Conservation (phyloP, 2,113 vertebrate genomes). For the Seriola dumerili region DNA sequence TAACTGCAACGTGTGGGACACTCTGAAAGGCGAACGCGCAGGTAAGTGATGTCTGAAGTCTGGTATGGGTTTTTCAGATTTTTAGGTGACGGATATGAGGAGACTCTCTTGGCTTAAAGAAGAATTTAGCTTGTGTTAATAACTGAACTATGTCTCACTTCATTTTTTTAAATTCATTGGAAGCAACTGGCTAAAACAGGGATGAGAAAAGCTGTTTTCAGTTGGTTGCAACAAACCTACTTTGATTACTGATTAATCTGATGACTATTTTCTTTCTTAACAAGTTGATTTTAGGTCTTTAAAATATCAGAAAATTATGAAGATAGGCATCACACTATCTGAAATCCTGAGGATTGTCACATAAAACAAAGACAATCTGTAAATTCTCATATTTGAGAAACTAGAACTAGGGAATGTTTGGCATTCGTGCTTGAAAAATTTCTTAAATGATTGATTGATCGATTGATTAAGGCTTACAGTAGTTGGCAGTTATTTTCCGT, state of each 20-base stretch:
- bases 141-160: background rate
- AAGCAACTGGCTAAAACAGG: background rate
- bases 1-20: slow-evolving; percentile 98
- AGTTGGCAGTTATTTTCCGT: background rate
- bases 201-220: no score
- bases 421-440: no score
- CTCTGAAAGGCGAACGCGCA: slow-evolving; percentile 95
- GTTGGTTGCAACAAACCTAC: background rate
- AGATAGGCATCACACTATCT: no score
- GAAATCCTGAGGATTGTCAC: no score
- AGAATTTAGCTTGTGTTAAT: background rate
- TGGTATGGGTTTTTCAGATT: background rate
- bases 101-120: no score
- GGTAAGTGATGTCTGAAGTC: slow-evolving; percentile 79
- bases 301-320: no score
- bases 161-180: background rate
- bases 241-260: background rate
- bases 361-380: no score
- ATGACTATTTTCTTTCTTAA: no score
- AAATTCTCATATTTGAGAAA: no score
- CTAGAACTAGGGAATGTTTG: no score
- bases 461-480: background rate
- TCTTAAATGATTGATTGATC: no score
- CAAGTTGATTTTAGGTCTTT: no score
- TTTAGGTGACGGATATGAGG: background rate